Evolutionary conservation across 2,113 vertebrate genomes (phyloP), one percentile per base, ranked within the genome.

Genomic region (Odontesthes bonariensis): DNA sequence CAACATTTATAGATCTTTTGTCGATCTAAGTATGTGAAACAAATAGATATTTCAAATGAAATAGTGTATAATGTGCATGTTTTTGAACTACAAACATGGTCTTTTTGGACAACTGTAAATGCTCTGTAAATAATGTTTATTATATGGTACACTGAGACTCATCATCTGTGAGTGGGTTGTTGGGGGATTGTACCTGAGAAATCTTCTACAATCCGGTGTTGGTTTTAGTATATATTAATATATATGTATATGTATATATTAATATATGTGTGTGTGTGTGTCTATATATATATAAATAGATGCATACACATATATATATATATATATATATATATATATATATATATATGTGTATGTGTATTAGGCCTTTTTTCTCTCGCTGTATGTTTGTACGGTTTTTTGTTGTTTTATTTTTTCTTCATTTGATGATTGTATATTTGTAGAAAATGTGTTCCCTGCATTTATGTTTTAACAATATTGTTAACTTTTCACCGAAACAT

Each of bases 101-200:
- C 85, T 87, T 93, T 94, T 94, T 92, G 90, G 91, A 93, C 87
- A 84, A 70, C 77, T 94, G 92, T 95, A 95, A 89, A 94, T 94
- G 90, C 87, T 92, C 58, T 95, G 95, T 95, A 94, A 94, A 95
- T 95, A 95, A 72, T 91, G 78, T 73, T 85, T 89, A 79, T 88
- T 91, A 73, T 90, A 89, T 86, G 85, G 84, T 93, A 91, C 88
- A 90, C 79, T 86, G 75, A 79, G 83, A 66, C 75, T 85, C 79
- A 65, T 73, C 83, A 74, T 78, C 83, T 82, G 66, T 73, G 60
- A 79, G 75, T 52, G 67, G 75, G 62, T 83, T 84, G 70, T 77
- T 72, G 62, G 74, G 83, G 79, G 70, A 82, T 82, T 83, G 73
- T 86, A 77, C 83, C 40, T 78, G 78, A 51, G 52, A 75, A 61